A percentile compares a stretch with the other conserved stretches of the same genome.
Evolutionary conservation across 2,113 vertebrate species (phyloP).

Genomic region (Sylvilagus bachmani): DNA sequence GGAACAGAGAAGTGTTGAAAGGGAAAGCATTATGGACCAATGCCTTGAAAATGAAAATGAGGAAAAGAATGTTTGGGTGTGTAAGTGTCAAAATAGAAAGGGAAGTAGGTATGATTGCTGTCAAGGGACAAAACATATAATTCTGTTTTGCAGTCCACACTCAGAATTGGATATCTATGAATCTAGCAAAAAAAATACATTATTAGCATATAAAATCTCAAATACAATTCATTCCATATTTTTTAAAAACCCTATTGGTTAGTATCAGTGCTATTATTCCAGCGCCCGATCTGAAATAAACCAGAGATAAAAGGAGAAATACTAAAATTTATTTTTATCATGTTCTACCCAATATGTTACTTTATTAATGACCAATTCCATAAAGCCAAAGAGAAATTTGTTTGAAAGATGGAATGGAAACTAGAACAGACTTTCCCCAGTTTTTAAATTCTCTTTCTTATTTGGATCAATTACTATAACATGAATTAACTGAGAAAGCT

Average conservation of each 20-base stretch:
- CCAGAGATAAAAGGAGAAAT: not conserved
- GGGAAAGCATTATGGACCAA: not conserved
- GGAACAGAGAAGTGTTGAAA: not conserved
- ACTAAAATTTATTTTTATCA: constrained; percentile 29
- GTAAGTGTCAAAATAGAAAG: not conserved
- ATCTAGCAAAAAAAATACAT: not conserved
- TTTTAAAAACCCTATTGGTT: not conserved
- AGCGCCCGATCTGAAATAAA: not conserved
- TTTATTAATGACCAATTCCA: constrained; percentile 9
- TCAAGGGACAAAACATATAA: not conserved
- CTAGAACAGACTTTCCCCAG: not conserved
- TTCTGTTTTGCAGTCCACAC: not conserved
- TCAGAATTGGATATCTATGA: not conserved
- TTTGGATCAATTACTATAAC: not conserved
- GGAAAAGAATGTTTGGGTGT: not conserved
- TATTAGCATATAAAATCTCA: not conserved
- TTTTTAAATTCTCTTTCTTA: constrained; percentile 31
- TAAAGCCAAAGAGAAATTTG: constrained; percentile 46
- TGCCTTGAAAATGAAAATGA: not conserved
- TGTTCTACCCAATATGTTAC: not conserved
- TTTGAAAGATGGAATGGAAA: not conserved
- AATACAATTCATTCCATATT: not conserved
- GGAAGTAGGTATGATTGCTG: not conserved
- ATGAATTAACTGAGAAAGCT: not conserved
- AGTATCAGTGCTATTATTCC: not conserved